Evolutionary conservation across 2,888 invertebrate genomes (phyloP).

Genomic region (Heteromyza rotundicornis): DNA sequence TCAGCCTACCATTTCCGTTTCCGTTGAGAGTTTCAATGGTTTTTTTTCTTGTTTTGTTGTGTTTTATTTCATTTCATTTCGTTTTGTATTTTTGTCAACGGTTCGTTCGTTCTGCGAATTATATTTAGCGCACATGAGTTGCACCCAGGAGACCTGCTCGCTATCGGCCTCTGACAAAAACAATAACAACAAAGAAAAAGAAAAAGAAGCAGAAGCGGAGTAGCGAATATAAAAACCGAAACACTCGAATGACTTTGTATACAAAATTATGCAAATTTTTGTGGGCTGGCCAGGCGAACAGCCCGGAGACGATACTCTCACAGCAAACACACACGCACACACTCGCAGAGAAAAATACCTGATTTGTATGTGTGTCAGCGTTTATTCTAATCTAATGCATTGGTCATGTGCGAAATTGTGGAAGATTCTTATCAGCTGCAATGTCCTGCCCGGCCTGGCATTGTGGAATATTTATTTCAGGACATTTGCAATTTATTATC

Average conservation of each 20-base stretch:
- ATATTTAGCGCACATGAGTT: no score
- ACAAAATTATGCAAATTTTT: constrained; percentile 23
- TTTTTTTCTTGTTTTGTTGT: no score
- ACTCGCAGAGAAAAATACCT: no score
- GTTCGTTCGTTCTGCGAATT: no score
- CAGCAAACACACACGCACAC: constrained; percentile 5
- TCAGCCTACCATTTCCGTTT: no score
- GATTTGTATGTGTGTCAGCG: constrained; percentile 38
- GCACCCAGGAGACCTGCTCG: no score
- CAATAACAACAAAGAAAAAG: not conserved
- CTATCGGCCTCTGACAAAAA: not conserved
- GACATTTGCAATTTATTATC: constrained; percentile 56
- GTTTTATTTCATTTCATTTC: no score
- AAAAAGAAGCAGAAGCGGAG: not conserved
- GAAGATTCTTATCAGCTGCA: constrained; percentile 50
- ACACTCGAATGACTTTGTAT: not conserved
- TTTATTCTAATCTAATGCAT: constrained; percentile 44
- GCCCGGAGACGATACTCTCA: not conserved
- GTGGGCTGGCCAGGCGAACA: no score
- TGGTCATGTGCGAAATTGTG: constrained; percentile 56
- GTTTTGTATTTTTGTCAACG: not conserved
- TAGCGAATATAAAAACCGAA: not conserved
- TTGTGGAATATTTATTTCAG: constrained; percentile 52
- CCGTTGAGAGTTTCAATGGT: no score
- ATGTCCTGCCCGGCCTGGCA: constrained; percentile 22